Evolutionary conservation across 2,113 vertebrate genomes (phyloP), one percentile per base, ranked within the genome.

Genomic region (Siniperca chuatsi): DNA sequence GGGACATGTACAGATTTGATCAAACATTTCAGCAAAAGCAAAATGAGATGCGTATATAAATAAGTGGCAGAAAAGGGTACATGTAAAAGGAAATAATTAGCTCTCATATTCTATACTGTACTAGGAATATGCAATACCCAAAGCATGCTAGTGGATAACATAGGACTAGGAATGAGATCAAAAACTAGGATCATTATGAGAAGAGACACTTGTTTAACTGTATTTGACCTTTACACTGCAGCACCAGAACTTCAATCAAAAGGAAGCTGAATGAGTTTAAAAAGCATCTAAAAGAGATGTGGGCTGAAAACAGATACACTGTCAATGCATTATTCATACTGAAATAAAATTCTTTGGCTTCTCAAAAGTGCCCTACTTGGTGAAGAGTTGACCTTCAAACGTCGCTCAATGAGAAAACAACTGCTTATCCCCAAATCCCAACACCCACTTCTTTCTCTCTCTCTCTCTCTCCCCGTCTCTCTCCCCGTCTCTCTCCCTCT

Each of bases 291-390:
- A 89, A 71, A 61, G 42, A 87, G 40, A 79, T 73, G 81, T 83
- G 87, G 46, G 87, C 79, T 92, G 92, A 72, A 89, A 93, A 89
- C 79, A 86, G 83, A 93, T 80, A 85, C 78, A 55, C 82, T 8
- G 87, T 90, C 87, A 84, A 87, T 93, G 90, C 85, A 89, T 92
- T 90, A 92, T 93, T 92, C 90, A 92, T 82, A 72, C 0, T 44
- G 35, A 79, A 89, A 88, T 73, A 70, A 75, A 81, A 89, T 84
- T 87, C 67, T 91, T 91, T 87, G 86, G 86, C 89, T 82, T 89
- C 78, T 87, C 70, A 42, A 86, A 65, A 86, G 82, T 46, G 76
- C 73, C 79, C 48, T 55, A 54, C 61, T 80, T 60, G 25, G 72
- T 37, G 52, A 16, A 25, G 60, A 77, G 79, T 46, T 88, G 91